A percentile compares a stretch with the other conserved stretches of the same genome.
These are phyloP conservation scores for Sepioteuthis lessoniana DNA, from an alignment of 2,888 invertebrate genomes.

Conservation along the genomic window DNA sequence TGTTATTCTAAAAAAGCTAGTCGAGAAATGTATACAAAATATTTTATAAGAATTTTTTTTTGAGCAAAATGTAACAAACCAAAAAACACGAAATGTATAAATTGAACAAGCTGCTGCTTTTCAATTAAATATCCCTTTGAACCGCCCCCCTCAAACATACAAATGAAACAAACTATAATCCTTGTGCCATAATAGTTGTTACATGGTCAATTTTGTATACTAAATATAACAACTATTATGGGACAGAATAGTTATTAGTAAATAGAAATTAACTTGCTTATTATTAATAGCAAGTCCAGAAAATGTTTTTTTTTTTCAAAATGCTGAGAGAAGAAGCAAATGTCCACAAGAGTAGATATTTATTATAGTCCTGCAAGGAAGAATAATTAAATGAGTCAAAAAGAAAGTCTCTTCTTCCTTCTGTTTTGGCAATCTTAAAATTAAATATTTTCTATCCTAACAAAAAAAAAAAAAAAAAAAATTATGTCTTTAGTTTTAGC, in stretches of 20 bases:
- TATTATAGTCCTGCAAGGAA: neutral
- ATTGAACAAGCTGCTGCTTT: constrained; percentile 40
- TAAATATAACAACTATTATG: too few species aligned
- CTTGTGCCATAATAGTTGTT: too few species aligned
- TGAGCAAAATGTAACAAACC: neutral
- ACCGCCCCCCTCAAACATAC: neutral
- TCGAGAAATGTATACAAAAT: neutral
- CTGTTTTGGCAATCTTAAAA: too few species aligned
- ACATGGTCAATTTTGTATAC: too few species aligned
- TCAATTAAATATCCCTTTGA: neutral
- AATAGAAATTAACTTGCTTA: neutral
- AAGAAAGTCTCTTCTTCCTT: too few species aligned
- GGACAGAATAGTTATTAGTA: neutral
- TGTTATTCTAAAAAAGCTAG: neutral
- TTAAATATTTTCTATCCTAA: too few species aligned
- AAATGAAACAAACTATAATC: neutral
- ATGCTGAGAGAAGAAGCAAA: too few species aligned
- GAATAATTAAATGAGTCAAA: too few species aligned
- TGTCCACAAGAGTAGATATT: too few species aligned
- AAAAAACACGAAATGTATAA: neutral
- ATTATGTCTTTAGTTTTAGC: too few species aligned
- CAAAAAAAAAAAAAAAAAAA: too few species aligned
- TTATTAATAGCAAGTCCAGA: neutral
- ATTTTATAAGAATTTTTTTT: neutral
- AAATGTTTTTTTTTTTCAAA: neutral